Base-by-base conservation (phyloP, 2,113 vertebrate species). In the Trematocara zebra region DNA sequence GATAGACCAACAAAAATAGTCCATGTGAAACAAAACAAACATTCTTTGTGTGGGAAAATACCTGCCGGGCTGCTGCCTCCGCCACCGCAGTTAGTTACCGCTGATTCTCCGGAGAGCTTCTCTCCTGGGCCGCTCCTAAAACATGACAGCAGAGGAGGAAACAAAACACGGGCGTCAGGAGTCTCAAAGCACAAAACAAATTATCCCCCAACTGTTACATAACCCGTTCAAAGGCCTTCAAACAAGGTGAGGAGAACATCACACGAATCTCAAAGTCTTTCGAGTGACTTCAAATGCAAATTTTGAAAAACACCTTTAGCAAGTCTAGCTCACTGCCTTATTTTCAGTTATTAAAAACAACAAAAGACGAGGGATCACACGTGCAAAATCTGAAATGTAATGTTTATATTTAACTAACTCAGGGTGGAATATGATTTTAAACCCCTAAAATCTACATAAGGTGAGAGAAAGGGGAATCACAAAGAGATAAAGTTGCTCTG, bases 21-120 rank as follows among this genome's bases (percentile, higher is more conserved):
- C 37, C 53, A 49, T 40, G 53, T 51, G 86, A 88, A 85, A 42
- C 52, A 87, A 93, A 94, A 94, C 91, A 94, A 95, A 94, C 93
- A 92, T 11, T 89, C 53, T 90, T 87, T 93, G 88, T 92, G 90
- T 83, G 88, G 83, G 88, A 56, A 92, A 93, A 91, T 94, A 95
- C 95, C 94, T 95, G 94, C 85, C 89, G 42, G 93, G 90, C 91
- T 81, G 93, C 91, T 61, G 91, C 82, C 47, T 23, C 84, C 49
- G 72, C 83, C 54, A 40, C 87, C 42, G 5, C 82, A 37, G 78
- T 80, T 80, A 20, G 90, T 85, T 88, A 87, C 90, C 64, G 81
- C 20, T 0, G 82, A 23, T 92, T 88, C 85, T 67, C 92, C 26
- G 26, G 93, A 40, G 94, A 91, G 74, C 8, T 0, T 2, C 84